Conservation (phyloP, 2,113 vertebrate genomes). For the Tyrannus savana region DNA sequence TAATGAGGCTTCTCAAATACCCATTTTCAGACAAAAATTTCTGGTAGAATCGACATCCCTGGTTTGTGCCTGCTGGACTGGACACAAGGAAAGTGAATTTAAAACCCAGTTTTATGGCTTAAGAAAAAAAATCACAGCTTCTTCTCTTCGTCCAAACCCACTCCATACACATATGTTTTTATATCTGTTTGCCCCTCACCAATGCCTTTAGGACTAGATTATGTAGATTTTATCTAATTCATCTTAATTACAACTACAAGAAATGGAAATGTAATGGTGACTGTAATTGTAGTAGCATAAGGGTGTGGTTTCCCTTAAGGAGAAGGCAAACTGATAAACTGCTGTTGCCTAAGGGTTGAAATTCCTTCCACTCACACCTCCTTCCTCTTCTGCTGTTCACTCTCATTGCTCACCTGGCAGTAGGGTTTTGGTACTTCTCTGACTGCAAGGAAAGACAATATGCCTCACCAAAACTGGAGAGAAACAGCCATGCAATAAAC, state of each 20-base stretch:
- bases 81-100: not conserved
- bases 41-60: accelerated
- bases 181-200: not conserved
- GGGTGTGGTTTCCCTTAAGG: not conserved
- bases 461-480: not conserved
- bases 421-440: not conserved
- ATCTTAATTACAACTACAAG: not conserved
- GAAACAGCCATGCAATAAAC: not conserved
- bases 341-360: not conserved
- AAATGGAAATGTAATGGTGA: not conserved
- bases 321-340: not conserved
- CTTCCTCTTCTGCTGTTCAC: not conserved
- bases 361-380: not conserved
- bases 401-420: not conserved
- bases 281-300: not conserved
- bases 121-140: not conserved
- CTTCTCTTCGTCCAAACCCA: not conserved
- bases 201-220: not conserved
- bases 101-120: not conserved
- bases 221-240: not conserved
- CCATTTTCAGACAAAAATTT: not conserved
- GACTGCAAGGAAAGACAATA: not conserved
- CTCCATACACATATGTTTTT: not conserved
- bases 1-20: not conserved
- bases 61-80: not conserved